A percentile compares a stretch with the other conserved stretches of the same genome.
Evolutionary conservation across 2,113 vertebrate genomes (phyloP).

Genomic region (Pelecanus crispus): DNA sequence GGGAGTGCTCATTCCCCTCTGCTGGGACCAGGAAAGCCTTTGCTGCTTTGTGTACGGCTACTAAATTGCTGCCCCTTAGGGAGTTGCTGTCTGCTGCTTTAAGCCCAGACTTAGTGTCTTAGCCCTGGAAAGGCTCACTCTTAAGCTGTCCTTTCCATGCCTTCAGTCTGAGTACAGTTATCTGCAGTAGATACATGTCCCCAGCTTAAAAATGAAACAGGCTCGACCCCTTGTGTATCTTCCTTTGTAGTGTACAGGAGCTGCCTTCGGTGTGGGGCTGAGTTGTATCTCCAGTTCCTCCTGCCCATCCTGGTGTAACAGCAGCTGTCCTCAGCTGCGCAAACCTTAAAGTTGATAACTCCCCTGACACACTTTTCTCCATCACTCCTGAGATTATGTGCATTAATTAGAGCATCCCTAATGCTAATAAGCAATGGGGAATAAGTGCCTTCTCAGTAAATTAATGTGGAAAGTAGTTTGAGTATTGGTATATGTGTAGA

Average conservation of each 20-base stretch:
- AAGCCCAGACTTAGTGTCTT: neutral
- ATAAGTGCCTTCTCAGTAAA: neutral
- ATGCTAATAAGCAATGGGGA: conserved; percentile 27
- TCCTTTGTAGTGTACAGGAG: accelerated
- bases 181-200: neutral
- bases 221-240: neutral
- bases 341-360: neutral
- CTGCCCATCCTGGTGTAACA: neutral
- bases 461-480: neutral
- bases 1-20: neutral
- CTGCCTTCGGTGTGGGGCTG: neutral
- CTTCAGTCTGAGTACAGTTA: neutral
- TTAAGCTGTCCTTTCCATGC: neutral
- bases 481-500: accelerated
- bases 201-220: neutral
- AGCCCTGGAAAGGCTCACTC: neutral
- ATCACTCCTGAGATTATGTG: neutral
- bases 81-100: neutral
- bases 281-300: neutral
- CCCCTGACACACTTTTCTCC: neutral
- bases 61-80: neutral
- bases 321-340: conserved; percentile 4
- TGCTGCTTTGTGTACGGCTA: neutral
- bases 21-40: neutral
- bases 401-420: conserved; percentile 55